Evolutionary conservation across 2,888 invertebrate genomes (phyloP).

Genomic region (Flexamia atlantica): DNA sequence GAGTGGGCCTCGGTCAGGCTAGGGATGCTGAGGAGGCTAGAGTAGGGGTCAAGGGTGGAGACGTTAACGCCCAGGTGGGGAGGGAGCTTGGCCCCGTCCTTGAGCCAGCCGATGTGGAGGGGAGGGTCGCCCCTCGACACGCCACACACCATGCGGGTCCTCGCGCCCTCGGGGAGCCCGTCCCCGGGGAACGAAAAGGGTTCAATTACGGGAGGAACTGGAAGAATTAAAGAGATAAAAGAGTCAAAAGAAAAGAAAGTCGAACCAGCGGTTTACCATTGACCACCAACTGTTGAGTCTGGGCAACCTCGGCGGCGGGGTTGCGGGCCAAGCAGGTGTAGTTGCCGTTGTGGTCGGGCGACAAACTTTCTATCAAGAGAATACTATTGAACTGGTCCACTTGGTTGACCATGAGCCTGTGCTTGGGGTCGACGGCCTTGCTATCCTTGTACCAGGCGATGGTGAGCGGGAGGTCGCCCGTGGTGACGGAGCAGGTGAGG

Average conservation of each 20-base stretch:
- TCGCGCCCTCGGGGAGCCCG: slow-evolving; percentile 89
- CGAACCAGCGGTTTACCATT: slow-evolving; percentile 79
- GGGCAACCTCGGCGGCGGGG: slow-evolving; percentile 85
- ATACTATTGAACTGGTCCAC: slow-evolving; percentile 88
- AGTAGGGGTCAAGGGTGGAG: slow-evolving; percentile 86
- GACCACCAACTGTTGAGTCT: slow-evolving; percentile 85
- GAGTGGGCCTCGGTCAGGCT: slow-evolving; percentile 86
- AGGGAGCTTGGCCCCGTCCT: slow-evolving; percentile 79
- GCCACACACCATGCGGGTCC: slow-evolving; percentile 89
- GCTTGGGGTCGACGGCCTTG: slow-evolving; percentile 76
- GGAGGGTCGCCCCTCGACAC: slow-evolving; percentile 90
- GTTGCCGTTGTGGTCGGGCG: slow-evolving; percentile 87
- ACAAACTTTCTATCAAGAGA: slow-evolving; percentile 86
- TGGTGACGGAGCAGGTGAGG: slow-evolving; percentile 85
- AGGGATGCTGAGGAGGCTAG: slow-evolving; percentile 87
- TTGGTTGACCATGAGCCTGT: slow-evolving; percentile 83
- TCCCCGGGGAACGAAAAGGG: slow-evolving; percentile 88
- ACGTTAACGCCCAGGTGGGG: slow-evolving; percentile 80
- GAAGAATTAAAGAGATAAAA: slow-evolving; percentile 68
- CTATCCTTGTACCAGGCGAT: slow-evolving; percentile 89
- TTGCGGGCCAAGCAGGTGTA: slow-evolving; percentile 87
- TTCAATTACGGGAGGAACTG: slow-evolving; percentile 92
- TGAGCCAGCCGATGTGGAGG: slow-evolving; percentile 88
- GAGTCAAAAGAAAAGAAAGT: slow-evolving; percentile 63
- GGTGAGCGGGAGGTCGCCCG: slow-evolving; percentile 86